A percentile compares a stretch with the other conserved stretches of the same genome.
phyloP scores from a whole-genome alignment of 2,113 vertebrate genomes.

The Oryzias curvinotus region DNA sequence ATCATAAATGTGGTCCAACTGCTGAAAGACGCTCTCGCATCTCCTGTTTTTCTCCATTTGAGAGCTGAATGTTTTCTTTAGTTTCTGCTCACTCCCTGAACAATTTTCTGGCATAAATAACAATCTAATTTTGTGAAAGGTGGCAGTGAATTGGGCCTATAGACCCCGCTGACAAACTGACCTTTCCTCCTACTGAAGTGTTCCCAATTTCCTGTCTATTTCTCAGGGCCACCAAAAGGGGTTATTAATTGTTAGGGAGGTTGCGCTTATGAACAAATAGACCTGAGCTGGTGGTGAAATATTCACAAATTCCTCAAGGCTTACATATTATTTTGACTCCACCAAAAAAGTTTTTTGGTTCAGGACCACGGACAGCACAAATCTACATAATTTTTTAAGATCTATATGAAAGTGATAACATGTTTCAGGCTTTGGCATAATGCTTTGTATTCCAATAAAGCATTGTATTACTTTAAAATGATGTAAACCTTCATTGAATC shows the following conservation, averaged over 20 bases:
- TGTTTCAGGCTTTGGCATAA: neutral
- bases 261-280: neutral
- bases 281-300: neutral
- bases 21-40: slow-evolving; percentile 20
- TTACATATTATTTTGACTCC: no score
- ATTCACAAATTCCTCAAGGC: no score
- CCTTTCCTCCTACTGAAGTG: slow-evolving; percentile 6
- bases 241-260: neutral
- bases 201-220: slow-evolving; percentile 6
- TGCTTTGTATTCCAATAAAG: neutral
- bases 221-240: neutral
- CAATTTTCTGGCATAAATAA: slow-evolving; percentile 9
- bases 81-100: neutral
- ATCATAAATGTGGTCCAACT: slow-evolving; percentile 19
- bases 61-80: slow-evolving; percentile 15
- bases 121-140: slow-evolving; percentile 15
- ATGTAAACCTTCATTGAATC: neutral
- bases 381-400: neutral
- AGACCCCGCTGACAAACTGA: neutral
- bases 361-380: slow-evolving; percentile 3
- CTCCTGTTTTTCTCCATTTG: slow-evolving; percentile 19
- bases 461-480: neutral
- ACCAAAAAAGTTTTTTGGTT: neutral
- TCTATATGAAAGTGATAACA: neutral
- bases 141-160: neutral